Evolutionary conservation across 2,888 invertebrate species (phyloP), one percentile per base, ranked within the genome.

Genomic region (Dasypolia templi): DNA sequence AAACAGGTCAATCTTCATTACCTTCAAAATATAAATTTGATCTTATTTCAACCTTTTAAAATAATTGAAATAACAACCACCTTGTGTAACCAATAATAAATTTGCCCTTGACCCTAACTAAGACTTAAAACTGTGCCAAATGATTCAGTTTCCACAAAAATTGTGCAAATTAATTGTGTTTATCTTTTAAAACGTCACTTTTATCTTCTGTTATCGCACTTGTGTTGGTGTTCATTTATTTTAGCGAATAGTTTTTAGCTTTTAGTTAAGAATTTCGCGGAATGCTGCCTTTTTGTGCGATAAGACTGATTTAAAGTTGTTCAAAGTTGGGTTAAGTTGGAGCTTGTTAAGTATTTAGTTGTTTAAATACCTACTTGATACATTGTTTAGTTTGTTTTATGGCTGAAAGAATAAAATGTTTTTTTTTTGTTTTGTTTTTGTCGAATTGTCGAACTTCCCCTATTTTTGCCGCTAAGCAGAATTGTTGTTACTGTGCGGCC

Each of bases 101-200:
- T 68, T 82, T 46, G 17, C 58, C 7, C 53, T 12, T 56, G 70
- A 66, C 71, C 62, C 32, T 11, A 56, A 56, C 55, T 29, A 49
- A 32, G 56, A 26, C 46, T 66, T 32, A 73, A 68, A 46, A 55
- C 32, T 11, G 32, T 81, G 88, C 88, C 85, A 86, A 86, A 84
- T 64, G 61, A 74, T 49, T 46, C 39, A 63, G 49, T 72, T 49
- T 26, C n/a, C 49, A 58, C 59, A 53, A 61, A 72, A 72, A 68
- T 63, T 39, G 69, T 75, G 68, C 67, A 69, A 84, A 84, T 87
- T 84, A 82, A 79, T 77, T 70, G 58, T 71, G 73, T 82, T 74
- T 73, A 61, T 75, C 66, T 75, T 72, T 72, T 61, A 67, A 77
- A 79, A 67, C 29, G 67, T 58, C 72, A 83, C 70, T 68, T 70